These are phyloP conservation scores for Ferdinandea cuprea DNA, from an alignment of 2,888 invertebrate genomes.

Conservation along the genomic window DNA sequence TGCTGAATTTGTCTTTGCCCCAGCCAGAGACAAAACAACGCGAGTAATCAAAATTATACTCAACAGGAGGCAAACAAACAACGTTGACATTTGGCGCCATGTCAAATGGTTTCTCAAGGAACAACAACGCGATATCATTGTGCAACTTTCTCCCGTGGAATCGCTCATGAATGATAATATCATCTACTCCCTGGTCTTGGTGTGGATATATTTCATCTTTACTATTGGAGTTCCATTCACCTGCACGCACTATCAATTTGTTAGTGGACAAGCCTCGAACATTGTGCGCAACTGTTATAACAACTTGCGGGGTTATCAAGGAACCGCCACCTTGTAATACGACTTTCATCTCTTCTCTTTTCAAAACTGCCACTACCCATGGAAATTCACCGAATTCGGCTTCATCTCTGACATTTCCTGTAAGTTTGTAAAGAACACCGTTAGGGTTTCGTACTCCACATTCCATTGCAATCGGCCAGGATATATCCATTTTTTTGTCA, in stretches of 20 bases:
- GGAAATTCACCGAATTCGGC: constrained; percentile 91
- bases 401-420: constrained; percentile 86
- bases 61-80: constrained; percentile 86
- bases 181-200: constrained; percentile 86
- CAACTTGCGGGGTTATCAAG: constrained; percentile 88
- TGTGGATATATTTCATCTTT: constrained; percentile 87
- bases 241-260: constrained; percentile 85
- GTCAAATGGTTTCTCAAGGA: constrained; percentile 86
- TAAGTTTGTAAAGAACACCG: constrained; percentile 89
- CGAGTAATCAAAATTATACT: constrained; percentile 81
- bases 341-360: constrained; percentile 82
- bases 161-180: constrained; percentile 80
- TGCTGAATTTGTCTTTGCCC: constrained; percentile 78
- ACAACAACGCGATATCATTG: constrained; percentile 89
- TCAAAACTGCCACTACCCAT: constrained; percentile 91
- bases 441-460: constrained; percentile 89
- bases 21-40: constrained; percentile 78
- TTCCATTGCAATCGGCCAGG: constrained; percentile 77
- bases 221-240: constrained; percentile 91
- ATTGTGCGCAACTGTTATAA: constrained; percentile 92
- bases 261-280: constrained; percentile 74
- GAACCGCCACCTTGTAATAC: constrained; percentile 91
- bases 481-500: constrained; percentile 61
- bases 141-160: constrained; percentile 86
- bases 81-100: constrained; percentile 88